A percentile compares a stretch with the other conserved stretches of the same genome.
Evolutionary conservation across 1,140 invertebrate species (phyloP).

Genomic region (Scaptomyza montana): DNA sequence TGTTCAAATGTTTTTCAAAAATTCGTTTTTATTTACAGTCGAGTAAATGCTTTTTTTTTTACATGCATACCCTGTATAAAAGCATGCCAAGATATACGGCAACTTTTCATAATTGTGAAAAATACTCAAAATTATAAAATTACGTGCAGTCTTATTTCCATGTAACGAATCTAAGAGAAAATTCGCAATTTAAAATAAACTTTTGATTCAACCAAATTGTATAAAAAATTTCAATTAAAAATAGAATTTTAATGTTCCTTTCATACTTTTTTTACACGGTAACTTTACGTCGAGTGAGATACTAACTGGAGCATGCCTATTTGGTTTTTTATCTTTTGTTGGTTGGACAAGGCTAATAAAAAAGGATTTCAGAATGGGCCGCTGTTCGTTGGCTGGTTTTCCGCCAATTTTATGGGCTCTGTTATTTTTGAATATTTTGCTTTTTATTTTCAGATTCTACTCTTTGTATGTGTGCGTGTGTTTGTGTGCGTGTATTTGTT

Average conservation of each 20-base stretch:
- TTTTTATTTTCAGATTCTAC: slow-evolving; percentile 19
- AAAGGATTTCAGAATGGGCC: slow-evolving; percentile 65
- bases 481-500: slow-evolving; percentile 10
- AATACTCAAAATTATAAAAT: no score
- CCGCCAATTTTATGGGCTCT: slow-evolving; percentile 72
- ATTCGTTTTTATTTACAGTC: slow-evolving; percentile 73
- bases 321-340: slow-evolving; percentile 37
- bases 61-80: slow-evolving; percentile 1
- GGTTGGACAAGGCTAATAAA: slow-evolving; percentile 54
- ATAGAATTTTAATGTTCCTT: no score
- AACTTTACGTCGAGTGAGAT: background rate
- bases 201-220: no score
- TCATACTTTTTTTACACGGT: background rate
- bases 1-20: slow-evolving; percentile 72
- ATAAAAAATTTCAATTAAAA: no score
- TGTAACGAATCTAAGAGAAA: no score
- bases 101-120: no score
- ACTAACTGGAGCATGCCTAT: background rate
- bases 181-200: no score
- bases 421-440: slow-evolving; percentile 64
- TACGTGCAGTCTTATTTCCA: no score
- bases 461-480: background rate
- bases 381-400: slow-evolving; percentile 54
- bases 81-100: background rate
- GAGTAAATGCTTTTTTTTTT: background rate